Evolutionary conservation across 1,140 invertebrate species (phyloP).

Genomic region (Druon quercuslanigerum): DNA sequence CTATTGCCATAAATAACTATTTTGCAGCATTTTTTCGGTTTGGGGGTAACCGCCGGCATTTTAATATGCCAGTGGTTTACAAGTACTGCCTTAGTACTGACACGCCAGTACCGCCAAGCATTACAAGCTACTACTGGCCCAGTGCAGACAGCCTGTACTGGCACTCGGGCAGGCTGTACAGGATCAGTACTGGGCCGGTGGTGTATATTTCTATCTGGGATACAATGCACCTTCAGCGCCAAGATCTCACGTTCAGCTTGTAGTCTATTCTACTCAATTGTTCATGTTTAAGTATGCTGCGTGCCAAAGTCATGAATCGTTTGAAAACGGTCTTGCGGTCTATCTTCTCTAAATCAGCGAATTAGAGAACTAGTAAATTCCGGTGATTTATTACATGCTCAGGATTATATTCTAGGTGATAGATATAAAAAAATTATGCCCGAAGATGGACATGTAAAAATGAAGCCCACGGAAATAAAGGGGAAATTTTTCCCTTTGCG

Average conservation of each 20-base stretch:
- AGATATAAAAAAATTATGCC: neutral
- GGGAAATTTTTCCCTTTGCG: neutral
- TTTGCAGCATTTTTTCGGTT: too few species aligned
- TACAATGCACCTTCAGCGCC: neutral
- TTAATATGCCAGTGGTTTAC: too few species aligned
- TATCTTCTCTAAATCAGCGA: too few species aligned
- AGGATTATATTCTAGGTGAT: neutral
- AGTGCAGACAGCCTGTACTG: too few species aligned
- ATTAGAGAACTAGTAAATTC: neutral
- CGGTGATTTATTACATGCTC: neutral
- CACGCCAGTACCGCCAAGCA: too few species aligned
- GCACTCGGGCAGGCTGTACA: too few species aligned
- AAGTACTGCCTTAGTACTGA: too few species aligned
- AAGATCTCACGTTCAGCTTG: neutral
- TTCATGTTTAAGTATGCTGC: neutral
- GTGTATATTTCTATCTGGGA: too few species aligned
- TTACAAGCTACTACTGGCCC: too few species aligned
- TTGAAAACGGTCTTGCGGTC: neutral
- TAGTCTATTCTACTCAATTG: neutral
- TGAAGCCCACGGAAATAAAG: neutral
- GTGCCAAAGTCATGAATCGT: neutral
- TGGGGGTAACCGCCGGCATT: too few species aligned
- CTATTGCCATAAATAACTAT: too few species aligned
- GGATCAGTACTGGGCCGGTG: too few species aligned
- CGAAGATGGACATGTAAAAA: neutral